These are phyloP conservation scores for Sterrhoptilus dennistouni DNA, from an alignment of 2,113 vertebrate species.

Conservation along the genomic window DNA sequence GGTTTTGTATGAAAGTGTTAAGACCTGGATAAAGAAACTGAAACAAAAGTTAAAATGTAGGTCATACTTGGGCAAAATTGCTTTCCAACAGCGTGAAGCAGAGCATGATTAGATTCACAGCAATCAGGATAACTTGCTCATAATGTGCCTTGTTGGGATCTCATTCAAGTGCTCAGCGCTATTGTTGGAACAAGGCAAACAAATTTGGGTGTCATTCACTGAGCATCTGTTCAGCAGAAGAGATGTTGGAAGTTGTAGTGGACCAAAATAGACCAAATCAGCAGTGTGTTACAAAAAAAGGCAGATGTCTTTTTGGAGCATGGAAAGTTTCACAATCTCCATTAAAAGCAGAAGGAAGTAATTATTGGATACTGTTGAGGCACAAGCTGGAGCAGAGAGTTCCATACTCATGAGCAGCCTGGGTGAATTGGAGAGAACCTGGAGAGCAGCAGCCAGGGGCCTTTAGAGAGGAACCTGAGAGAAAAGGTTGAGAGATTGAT, in stretches of 20 bases:
- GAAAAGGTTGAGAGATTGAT: not conserved
- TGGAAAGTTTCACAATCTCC: not conserved
- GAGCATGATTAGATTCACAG: not conserved
- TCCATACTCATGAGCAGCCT: not conserved
- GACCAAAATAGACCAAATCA: conserved; percentile 1
- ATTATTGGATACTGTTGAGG: not conserved
- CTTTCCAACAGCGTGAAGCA: not conserved
- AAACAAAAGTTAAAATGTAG: not conserved
- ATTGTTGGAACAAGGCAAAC: not conserved
- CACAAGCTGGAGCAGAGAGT: not conserved
- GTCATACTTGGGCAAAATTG: not conserved
- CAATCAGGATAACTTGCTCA: not conserved
- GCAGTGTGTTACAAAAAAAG: not conserved
- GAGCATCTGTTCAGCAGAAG: not conserved
- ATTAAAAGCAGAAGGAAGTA: not conserved
- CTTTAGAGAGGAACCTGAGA: not conserved
- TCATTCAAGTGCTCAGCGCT: not conserved
- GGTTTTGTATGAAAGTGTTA: not conserved
- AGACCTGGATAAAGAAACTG: not conserved
- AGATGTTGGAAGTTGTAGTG: not conserved
- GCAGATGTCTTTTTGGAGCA: not conserved
- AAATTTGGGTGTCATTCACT: not conserved
- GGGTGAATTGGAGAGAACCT: not conserved
- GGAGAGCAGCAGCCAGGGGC: not conserved
- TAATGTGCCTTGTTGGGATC: not conserved